Conservation (phyloP, 2,797 vertebrate genomes). For the Brachymystax lenok region DNA sequence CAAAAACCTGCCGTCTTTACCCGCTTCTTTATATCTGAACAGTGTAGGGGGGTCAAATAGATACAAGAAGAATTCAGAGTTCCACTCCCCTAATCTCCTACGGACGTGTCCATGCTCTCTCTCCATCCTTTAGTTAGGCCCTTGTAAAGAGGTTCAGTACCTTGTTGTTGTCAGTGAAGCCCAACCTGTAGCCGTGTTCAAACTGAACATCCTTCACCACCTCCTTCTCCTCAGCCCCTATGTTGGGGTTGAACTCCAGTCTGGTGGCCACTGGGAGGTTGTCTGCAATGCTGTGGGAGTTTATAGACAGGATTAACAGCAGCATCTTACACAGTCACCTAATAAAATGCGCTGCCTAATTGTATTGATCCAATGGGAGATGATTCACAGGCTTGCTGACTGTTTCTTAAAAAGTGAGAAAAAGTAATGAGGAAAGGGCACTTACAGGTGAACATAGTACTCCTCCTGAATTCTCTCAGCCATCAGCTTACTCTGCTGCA, state of each 20-base stretch:
- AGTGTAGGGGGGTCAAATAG: no score
- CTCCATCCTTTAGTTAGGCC: background rate
- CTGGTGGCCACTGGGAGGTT: conserved; percentile 96
- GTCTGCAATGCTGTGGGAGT: conserved; percentile 88
- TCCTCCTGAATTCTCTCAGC: conserved; percentile 94
- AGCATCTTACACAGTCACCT: background rate
- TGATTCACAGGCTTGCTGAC: no score
- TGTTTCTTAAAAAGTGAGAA: background rate
- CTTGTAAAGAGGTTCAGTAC: conserved; percentile 66
- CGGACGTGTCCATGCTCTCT: background rate
- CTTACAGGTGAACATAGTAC: conserved; percentile 98
- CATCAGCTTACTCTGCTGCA: conserved; percentile 86
- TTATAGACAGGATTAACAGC: background rate
- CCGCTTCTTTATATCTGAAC: no score
- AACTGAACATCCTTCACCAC: conserved; percentile 87
- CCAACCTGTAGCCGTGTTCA: conserved; percentile 95
- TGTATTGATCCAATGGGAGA: no score
- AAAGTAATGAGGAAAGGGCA: conserved; percentile 14
- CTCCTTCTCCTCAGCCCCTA: conserved; percentile 81
- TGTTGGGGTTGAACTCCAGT: conserved; percentile 89
- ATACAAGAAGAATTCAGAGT: background rate
- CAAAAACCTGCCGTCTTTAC: no score
- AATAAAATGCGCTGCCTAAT: background rate
- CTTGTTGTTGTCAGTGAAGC: conserved; percentile 91
- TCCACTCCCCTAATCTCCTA: background rate